Conservation (phyloP, 2,797 vertebrate genomes). For the Propithecus perrieri region DNA sequence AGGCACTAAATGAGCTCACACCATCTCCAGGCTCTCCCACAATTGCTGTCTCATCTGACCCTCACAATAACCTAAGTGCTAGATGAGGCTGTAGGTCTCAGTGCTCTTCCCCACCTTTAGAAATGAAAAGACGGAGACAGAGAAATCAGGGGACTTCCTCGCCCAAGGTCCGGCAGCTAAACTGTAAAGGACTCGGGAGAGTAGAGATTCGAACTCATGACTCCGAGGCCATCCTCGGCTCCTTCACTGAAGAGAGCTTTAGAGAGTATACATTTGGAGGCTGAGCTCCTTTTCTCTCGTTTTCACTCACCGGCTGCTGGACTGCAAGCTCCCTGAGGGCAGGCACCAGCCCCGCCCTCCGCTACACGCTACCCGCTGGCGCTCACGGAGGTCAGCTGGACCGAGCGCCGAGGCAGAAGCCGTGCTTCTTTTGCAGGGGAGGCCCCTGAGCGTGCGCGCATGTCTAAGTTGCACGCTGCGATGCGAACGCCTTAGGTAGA, state of each 20-base stretch:
- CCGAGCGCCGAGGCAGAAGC: too few species aligned
- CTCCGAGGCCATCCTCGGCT: neutral
- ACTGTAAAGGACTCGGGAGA: neutral
- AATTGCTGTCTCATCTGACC: neutral
- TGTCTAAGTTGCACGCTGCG: neutral
- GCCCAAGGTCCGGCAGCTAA: too few species aligned
- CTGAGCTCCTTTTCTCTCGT: neutral
- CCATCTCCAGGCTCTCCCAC: neutral
- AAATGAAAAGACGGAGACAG: neutral
- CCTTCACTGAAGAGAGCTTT: neutral
- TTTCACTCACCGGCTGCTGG: neutral
- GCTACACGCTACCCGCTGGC: neutral
- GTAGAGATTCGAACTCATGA: neutral
- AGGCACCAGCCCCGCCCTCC: neutral
- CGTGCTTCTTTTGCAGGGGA: neutral
- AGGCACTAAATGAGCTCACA: neutral
- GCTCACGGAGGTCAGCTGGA: neutral
- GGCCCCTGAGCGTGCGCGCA: neutral
- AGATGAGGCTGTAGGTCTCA: neutral
- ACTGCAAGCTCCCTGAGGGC: neutral
- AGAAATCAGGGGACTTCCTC: neutral
- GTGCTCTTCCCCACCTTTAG: neutral
- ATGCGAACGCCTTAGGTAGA: accelerated
- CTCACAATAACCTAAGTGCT: neutral
- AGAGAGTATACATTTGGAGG: neutral